Evolutionary conservation across 2,113 vertebrate species (phyloP).

Genomic region (Mola mola): DNA sequence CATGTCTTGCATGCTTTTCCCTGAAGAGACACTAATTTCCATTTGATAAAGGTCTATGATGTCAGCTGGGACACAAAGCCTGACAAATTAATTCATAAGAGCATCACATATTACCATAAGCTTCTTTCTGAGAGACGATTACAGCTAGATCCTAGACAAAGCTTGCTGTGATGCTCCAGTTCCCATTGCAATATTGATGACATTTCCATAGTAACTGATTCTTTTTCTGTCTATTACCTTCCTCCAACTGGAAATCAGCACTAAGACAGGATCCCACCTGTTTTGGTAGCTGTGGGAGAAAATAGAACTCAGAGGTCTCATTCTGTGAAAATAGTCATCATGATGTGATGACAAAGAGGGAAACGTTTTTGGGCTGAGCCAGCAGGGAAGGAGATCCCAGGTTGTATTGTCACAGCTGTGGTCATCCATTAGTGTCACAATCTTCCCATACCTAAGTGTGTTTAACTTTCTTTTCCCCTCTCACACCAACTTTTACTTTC

Average conservation of each 20-base stretch:
- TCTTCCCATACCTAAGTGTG: no score
- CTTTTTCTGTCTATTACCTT: conserved; percentile 24
- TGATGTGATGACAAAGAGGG: conserved; percentile 27
- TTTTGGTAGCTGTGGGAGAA: conserved; percentile 56
- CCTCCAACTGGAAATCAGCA: conserved; percentile 16
- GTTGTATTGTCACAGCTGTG: conserved; percentile 75
- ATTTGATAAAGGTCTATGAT: conserved; percentile 71
- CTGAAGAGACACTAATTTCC: conserved; percentile 61
- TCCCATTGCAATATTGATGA: conserved; percentile 67
- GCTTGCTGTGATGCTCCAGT: conserved; percentile 46
- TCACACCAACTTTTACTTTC: conserved; percentile 29
- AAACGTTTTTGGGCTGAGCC: conserved; percentile 49
- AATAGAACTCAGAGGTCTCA: conserved; percentile 42
- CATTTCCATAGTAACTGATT: conserved; percentile 68
- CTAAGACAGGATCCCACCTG: conserved; percentile 54
- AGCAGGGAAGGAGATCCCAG: conserved; percentile 35
- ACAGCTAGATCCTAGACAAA: conserved; percentile 60
- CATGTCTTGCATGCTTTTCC: conserved; percentile 34
- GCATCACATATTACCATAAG: conserved; percentile 73
- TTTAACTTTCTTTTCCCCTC: conserved; percentile 17
- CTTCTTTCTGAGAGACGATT: conserved; percentile 73
- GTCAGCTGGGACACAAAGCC: conserved; percentile 70
- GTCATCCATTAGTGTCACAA: conserved; percentile 26
- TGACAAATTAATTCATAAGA: conserved; percentile 76
- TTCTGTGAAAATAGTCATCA: conserved; percentile 28